Conservation (phyloP, 2,888 invertebrate species). For the Hyposoter dolosus region DNA sequence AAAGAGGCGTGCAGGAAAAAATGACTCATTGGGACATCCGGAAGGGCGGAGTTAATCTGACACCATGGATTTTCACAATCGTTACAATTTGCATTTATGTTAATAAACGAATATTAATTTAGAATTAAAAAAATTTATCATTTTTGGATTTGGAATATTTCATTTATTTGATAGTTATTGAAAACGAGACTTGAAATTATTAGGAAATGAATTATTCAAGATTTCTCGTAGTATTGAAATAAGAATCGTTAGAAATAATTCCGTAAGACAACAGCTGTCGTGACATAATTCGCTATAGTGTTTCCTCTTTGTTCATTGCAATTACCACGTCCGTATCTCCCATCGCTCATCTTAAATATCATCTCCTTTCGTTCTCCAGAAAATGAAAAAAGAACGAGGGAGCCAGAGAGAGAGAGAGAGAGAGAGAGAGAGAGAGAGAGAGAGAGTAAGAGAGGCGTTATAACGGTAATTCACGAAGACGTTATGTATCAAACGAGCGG, state of each 20-base stretch:
- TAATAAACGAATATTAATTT: neutral
- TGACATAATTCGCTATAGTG: neutral
- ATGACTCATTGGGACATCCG: constrained; percentile 29
- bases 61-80: neutral
- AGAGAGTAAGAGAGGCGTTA: constrained; percentile 3
- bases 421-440: neutral
- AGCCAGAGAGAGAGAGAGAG: neutral
- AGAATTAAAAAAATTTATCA: neutral
- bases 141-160: no score
- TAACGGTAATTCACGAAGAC: constrained; percentile 47
- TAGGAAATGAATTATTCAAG: neutral
- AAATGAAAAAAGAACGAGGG: neutral
- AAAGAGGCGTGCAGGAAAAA: constrained; percentile 38
- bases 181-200: no score
- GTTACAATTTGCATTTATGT: neutral
- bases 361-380: constrained; percentile 20
- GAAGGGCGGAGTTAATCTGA: constrained; percentile 30
- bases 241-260: neutral
- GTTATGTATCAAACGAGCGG: constrained; percentile 42
- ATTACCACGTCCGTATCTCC: neutral
- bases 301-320: neutral
- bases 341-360: constrained; percentile 30
- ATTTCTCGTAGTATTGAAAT: neutral
- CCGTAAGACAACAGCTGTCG: neutral
- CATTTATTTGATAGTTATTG: no score